phyloP scores from a whole-genome alignment of 2,888 invertebrate genomes.

The Polydesmus complanatus region DNA sequence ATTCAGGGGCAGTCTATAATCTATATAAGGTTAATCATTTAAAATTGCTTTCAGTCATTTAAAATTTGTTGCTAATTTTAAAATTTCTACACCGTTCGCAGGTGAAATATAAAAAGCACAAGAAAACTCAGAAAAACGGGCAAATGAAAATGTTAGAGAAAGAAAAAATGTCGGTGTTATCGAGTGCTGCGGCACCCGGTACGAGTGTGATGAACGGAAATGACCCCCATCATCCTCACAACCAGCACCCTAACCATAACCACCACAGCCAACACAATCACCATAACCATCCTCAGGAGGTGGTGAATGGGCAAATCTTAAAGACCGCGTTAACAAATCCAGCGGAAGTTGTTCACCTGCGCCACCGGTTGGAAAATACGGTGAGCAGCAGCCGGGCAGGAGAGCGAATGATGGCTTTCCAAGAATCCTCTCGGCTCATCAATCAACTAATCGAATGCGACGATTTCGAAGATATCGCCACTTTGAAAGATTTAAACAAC shows the following conservation, averaged over 20 bases:
- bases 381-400: conserved; percentile 57
- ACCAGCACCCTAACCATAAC: background rate
- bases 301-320: conserved; percentile 80
- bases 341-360: conserved; percentile 75
- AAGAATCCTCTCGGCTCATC: conserved; percentile 75
- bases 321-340: conserved; percentile 90
- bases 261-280: background rate
- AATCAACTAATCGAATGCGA: conserved; percentile 89
- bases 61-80: background rate
- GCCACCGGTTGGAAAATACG: conserved; percentile 73
- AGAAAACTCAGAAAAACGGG: conserved; percentile 52
- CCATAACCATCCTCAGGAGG: background rate
- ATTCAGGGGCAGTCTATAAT: conserved; percentile 97
- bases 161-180: background rate
- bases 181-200: background rate
- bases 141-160: conserved; percentile 29
- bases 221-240: background rate
- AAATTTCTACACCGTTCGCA: conserved; percentile 24
- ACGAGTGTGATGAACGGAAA: background rate
- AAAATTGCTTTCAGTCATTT: background rate
- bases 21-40: conserved; percentile 77
- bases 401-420: conserved; percentile 60
- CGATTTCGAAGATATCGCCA: conserved; percentile 91
- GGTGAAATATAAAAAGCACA: conserved; percentile 96
- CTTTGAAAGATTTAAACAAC: conserved; percentile 76